Evolutionary conservation across 2,113 vertebrate species (phyloP).

Genomic region (Lonchura striata): DNA sequence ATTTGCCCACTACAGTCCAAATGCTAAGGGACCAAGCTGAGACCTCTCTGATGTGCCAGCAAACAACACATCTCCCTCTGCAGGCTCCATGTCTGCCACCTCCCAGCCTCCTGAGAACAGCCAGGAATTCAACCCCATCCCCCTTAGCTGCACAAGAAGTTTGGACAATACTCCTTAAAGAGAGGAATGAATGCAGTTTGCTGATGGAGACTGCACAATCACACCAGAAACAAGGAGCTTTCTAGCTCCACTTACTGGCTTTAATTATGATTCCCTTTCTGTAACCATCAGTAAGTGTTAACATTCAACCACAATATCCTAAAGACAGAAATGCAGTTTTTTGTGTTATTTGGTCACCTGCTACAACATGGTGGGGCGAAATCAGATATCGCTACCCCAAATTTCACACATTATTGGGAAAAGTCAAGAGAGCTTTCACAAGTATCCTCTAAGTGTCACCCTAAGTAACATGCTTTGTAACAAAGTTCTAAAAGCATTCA

Average conservation of each 20-base stretch:
- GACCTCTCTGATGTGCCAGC: background rate
- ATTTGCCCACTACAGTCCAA: background rate
- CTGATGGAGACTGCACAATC: background rate
- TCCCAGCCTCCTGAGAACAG: background rate
- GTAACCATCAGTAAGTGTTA: background rate
- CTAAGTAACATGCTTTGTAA: fast-evolving
- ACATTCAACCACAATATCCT: background rate
- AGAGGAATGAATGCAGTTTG: background rate
- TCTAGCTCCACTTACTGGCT: background rate
- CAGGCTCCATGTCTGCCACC: background rate
- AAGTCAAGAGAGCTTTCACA: background rate
- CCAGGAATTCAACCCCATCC: background rate
- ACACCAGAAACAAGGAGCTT: background rate
- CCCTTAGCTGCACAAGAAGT: fast-evolving
- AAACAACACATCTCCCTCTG: background rate
- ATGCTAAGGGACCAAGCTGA: background rate
- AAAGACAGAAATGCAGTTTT: background rate
- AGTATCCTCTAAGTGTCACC: background rate
- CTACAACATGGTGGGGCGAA: fast-evolving
- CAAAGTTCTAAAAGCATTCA: background rate
- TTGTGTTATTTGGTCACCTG: background rate
- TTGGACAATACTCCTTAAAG: background rate
- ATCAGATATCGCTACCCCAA: background rate
- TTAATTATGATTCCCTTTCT: background rate
- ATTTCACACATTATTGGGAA: background rate